Evolutionary conservation across 2,797 vertebrate species (phyloP), one percentile per base, ranked within the genome.

Genomic region (Sphaeramia orbicularis): DNA sequence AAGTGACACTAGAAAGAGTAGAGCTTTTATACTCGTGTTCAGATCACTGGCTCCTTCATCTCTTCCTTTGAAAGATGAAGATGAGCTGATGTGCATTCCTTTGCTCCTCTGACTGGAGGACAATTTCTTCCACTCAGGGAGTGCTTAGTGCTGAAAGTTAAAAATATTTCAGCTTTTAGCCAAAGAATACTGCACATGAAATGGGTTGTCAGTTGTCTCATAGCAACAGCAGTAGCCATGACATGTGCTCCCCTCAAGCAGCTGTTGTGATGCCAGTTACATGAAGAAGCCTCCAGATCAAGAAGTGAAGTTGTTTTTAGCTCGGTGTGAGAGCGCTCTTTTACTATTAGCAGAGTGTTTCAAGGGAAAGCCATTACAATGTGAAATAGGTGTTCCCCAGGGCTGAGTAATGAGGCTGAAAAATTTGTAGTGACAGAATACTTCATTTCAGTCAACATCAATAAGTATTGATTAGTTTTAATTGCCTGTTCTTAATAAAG

Each of bases 211-310:
- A 49, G 32, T 66, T 60, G 72, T 86, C 52, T 84, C 70, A 48
- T 83, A 71, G 83, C 73, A 81, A 76, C 74, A 76, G 74, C 62
- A 36, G 59, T n/a, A 44, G 43, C 55, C 37, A 49, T 68, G 68
- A 61, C 42, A 36, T 71, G 67, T 58, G 15, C 35, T 55, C 67
- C 36, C 59, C 36, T 42, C 38, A 61, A 59, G 63, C 65, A 70
- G 65, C 45, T 71, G 50, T 52, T 71, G 48, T 16, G 21, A 21
- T 41, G 41, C 51, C 8, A 68, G 56, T 56, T 19, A 71, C 58
- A 71, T 44, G 50, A 72, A 71, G 36, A 13, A 38, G 62, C 47
- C 32, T 38, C 54, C 36, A 59, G 45, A 82, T 70, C 63, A 47
- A 65, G 11, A 71, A 27, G 14, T 10, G 56, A 48, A 63, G 59